Conservation (phyloP, 2,888 invertebrate genomes). For the Gymnocheta viridis region DNA sequence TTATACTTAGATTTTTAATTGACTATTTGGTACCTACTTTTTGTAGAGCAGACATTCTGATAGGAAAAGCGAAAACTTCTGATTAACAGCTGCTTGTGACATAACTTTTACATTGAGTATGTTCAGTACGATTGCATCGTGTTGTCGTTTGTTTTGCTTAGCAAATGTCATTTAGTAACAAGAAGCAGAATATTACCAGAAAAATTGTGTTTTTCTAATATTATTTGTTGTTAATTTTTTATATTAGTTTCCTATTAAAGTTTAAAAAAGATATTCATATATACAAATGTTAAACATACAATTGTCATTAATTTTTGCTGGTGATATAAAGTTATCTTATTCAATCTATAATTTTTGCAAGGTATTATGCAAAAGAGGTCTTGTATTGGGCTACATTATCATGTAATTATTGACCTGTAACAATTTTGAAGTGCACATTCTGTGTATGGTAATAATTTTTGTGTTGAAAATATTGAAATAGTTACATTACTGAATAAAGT, state of each 20-base stretch:
- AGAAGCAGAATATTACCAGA: constrained; percentile 55
- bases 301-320: neutral
- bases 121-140: neutral
- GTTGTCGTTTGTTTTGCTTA: neutral
- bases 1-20: neutral
- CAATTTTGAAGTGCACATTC: constrained; percentile 37
- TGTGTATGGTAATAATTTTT: neutral
- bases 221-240: constrained; percentile 68
- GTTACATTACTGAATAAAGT: no score
- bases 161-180: constrained; percentile 36
- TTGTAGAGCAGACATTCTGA: constrained; percentile 69
- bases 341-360: constrained; percentile 32
- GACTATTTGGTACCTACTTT: constrained; percentile 73
- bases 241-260: constrained; percentile 61
- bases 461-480: neutral
- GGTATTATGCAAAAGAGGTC: constrained; percentile 56
- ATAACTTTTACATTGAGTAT: constrained; percentile 21
- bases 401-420: constrained; percentile 66
- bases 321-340: constrained; percentile 11
- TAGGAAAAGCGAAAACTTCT: neutral
- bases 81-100: constrained; percentile 56
- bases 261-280: constrained; percentile 46
- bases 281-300: constrained; percentile 52
- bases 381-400: constrained; percentile 27
- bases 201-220: constrained; percentile 61